Conservation (phyloP, 2,888 invertebrate genomes). For the Trichopria drosophilae region DNA sequence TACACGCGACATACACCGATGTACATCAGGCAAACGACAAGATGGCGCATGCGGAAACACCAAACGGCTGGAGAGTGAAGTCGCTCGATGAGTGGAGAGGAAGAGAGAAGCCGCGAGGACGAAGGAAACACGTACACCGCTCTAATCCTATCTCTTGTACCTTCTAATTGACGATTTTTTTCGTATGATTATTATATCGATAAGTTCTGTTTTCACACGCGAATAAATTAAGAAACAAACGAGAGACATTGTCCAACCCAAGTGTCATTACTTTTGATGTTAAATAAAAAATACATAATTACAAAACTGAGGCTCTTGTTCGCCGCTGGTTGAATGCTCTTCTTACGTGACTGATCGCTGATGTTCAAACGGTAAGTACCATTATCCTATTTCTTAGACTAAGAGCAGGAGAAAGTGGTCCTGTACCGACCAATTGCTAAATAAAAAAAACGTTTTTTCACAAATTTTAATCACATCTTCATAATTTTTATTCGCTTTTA, state of each 20-base stretch:
- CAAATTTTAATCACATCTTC: too few species aligned
- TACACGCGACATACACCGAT: constrained; percentile 12
- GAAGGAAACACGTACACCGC: too few species aligned
- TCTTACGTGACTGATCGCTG: too few species aligned
- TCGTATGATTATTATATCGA: constrained; percentile 52
- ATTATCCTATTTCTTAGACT: too few species aligned
- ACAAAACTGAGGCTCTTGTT: constrained; percentile 41
- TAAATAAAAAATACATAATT: constrained; percentile 59
- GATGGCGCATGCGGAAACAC: not conserved
- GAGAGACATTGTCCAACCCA: constrained; percentile 58
- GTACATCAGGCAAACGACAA: not conserved
- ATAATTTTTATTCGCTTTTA: too few species aligned
- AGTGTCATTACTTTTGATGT: constrained; percentile 59
- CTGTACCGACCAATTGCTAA: too few species aligned
- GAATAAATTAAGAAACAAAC: constrained; percentile 45
- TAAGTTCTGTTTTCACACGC: constrained; percentile 56
- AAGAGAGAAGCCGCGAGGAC: constrained; percentile 8
- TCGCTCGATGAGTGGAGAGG: not conserved
- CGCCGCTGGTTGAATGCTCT: too few species aligned
- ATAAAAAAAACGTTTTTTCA: too few species aligned
- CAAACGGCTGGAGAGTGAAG: not conserved
- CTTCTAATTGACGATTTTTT: constrained; percentile 54
- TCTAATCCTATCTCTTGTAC: constrained; percentile 48
- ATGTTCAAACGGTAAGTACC: too few species aligned
- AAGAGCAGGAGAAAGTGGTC: too few species aligned